Evolutionary conservation across 1,140 invertebrate genomes (phyloP).

Genomic region (Campoletis sonorensis): DNA sequence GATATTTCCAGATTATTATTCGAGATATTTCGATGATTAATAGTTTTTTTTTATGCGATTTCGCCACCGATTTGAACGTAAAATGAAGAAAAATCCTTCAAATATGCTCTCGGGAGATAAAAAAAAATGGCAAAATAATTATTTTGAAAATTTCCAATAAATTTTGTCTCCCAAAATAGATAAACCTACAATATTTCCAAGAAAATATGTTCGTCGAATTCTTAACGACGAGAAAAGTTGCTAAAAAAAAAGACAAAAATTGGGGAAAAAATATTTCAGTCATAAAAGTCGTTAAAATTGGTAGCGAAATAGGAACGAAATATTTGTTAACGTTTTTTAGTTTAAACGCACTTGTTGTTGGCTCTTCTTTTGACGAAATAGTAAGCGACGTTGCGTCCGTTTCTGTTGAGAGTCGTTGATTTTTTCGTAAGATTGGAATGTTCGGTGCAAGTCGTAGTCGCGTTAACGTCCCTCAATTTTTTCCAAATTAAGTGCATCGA

Average conservation of each 20-base stretch:
- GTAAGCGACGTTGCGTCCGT: conserved; percentile 63
- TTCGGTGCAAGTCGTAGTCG: conserved; percentile 55
- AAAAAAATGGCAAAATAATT: too few relatives aligned
- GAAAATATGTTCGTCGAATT: too few relatives aligned
- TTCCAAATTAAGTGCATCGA: conserved; percentile 71
- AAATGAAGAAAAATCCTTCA: too few relatives aligned
- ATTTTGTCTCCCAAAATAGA: too few relatives aligned
- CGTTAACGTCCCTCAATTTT: conserved; percentile 63
- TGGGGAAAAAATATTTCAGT: background rate
- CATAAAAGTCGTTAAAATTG: background rate
- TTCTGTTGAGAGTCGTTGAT: conserved; percentile 55
- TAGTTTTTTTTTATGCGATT: background rate
- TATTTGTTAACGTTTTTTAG: too few relatives aligned
- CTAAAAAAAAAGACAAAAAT: too few relatives aligned
- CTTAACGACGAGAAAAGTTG: too few relatives aligned
- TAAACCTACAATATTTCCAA: too few relatives aligned
- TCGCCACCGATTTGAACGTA: too few relatives aligned
- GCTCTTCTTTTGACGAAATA: conserved; percentile 58
- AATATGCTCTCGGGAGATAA: too few relatives aligned
- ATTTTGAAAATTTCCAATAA: too few relatives aligned
- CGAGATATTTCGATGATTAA: background rate
- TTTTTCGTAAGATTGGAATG: conserved; percentile 53
- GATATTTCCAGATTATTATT: too few relatives aligned
- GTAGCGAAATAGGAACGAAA: background rate
- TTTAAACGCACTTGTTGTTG: conserved; percentile 62